Conservation (phyloP, 2,888 invertebrate genomes). For the Brachylomia viminalis region DNA sequence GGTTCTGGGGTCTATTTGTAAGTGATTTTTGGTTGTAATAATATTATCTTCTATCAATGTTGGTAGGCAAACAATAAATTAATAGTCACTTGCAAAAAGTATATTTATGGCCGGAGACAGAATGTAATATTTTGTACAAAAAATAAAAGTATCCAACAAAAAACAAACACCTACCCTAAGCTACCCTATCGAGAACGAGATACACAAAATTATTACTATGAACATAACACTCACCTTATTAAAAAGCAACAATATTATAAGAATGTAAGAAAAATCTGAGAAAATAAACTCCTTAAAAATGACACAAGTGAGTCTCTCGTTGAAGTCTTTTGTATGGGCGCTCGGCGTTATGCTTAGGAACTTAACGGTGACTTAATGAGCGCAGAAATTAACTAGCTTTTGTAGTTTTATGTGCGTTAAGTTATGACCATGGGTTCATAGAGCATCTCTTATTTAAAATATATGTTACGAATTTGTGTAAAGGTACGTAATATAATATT, state of each 20-base stretch:
- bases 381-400: background rate
- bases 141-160: background rate
- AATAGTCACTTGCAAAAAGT: background rate
- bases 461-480: background rate
- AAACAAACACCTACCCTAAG: background rate
- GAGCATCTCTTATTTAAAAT: background rate
- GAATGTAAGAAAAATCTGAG: background rate
- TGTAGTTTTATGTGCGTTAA: background rate
- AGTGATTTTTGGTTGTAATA: background rate
- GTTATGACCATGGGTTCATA: background rate
- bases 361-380: conserved; percentile 37
- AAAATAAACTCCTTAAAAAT: background rate
- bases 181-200: background rate
- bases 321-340: conserved; percentile 78
- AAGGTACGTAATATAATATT: background rate
- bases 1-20: background rate
- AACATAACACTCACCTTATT: background rate
- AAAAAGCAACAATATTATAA: background rate
- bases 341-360: conserved; percentile 16
- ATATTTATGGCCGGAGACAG: background rate
- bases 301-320: conserved; percentile 61
- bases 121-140: background rate
- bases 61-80: background rate
- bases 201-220: background rate
- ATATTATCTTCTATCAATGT: background rate